phyloP scores from a whole-genome alignment of 2,888 invertebrate genomes.

The Pseudococcus viburni region DNA sequence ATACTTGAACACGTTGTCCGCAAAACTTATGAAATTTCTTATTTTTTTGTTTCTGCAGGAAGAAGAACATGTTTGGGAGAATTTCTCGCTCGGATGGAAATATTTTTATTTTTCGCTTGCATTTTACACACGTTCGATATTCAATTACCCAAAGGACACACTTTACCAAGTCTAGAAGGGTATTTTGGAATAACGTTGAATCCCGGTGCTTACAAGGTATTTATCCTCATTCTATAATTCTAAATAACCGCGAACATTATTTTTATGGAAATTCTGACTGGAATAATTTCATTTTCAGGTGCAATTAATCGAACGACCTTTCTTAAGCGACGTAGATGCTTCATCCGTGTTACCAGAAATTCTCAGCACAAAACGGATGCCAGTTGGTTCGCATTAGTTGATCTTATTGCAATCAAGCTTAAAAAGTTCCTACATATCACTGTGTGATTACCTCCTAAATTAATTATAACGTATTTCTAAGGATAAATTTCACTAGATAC shows the following conservation, averaged over 20 bases:
- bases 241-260: not conserved
- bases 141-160: constrained; percentile 79
- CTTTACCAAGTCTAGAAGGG: constrained; percentile 84
- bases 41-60: constrained; percentile 71
- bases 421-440: constrained; percentile 62
- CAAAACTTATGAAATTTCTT: not conserved
- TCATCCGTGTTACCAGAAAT: constrained; percentile 52
- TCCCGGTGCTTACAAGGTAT: constrained; percentile 84
- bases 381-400: constrained; percentile 61
- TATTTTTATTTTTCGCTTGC: constrained; percentile 89
- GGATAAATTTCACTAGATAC: not conserved
- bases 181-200: constrained; percentile 88
- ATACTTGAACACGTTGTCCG: not conserved
- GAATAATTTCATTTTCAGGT: constrained; percentile 33
- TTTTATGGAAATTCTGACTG: not conserved
- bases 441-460: constrained; percentile 64
- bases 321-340: constrained; percentile 23
- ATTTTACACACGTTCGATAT: constrained; percentile 87
- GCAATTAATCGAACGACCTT: constrained; percentile 58
- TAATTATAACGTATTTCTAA: constrained; percentile 51
- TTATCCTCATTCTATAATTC: not conserved
- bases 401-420: not conserved
- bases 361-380: constrained; percentile 52
- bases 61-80: constrained; percentile 92
- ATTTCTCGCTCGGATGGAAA: constrained; percentile 88